Evolutionary conservation across 2,888 invertebrate genomes (phyloP).

Genomic region (Euphydryas editha): DNA sequence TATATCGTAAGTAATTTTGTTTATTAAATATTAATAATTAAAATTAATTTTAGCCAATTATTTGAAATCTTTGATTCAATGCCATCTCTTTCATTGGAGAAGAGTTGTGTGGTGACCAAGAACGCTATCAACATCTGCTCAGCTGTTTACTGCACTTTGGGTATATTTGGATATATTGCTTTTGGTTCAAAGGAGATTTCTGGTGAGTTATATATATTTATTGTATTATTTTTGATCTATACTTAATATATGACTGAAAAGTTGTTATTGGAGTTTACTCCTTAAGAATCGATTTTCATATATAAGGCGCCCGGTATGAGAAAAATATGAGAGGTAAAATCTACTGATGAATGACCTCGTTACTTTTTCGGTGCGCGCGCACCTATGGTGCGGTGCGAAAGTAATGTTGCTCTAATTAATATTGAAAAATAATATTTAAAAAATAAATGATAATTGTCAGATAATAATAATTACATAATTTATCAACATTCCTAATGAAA

Average conservation of each 20-base stretch:
- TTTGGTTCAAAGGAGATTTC: constrained; percentile 91
- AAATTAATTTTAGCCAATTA: constrained; percentile 86
- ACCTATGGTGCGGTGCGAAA: too few relatives aligned
- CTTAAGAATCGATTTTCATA: too few relatives aligned
- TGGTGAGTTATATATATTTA: constrained; percentile 66
- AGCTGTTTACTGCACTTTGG: constrained; percentile 94
- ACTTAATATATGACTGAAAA: background rate
- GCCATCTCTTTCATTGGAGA: constrained; percentile 93
- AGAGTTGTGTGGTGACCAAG: constrained; percentile 94
- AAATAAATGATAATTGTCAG: too few relatives aligned
- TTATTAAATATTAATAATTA: background rate
- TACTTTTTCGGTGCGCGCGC: too few relatives aligned
- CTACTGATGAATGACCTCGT: too few relatives aligned
- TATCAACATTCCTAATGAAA: too few relatives aligned
- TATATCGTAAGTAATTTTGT: background rate
- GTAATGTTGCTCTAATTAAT: too few relatives aligned
- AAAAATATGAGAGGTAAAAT: too few relatives aligned
- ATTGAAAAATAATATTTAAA: too few relatives aligned
- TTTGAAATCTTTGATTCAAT: constrained; percentile 97
- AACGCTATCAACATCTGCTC: constrained; percentile 96
- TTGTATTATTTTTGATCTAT: background rate
- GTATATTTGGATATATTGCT: constrained; percentile 96
- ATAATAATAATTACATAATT: too few relatives aligned
- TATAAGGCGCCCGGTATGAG: too few relatives aligned
- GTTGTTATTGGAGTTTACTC: too few relatives aligned